A percentile compares a stretch with the other conserved stretches of the same genome.
Conservation (phyloP, 2,113 vertebrate species). For the Probosciger aterrimus region DNA sequence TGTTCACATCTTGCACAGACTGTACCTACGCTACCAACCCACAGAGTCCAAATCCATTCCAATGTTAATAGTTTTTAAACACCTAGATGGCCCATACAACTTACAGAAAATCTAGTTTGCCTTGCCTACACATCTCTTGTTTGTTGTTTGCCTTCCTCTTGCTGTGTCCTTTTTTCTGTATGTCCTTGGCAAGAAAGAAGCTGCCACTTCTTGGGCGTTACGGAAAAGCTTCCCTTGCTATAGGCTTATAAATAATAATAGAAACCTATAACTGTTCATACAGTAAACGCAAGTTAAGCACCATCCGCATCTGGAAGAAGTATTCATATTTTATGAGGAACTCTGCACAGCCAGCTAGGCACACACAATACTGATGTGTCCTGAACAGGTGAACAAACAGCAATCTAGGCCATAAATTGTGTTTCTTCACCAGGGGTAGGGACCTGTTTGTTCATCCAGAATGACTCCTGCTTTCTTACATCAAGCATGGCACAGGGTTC, state of each 20-base stretch:
- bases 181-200: neutral
- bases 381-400: neutral
- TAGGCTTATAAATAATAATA: conserved; percentile 56
- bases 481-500: fast-evolving
- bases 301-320: neutral
- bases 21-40: neutral
- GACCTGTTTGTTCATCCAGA: neutral
- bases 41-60: neutral
- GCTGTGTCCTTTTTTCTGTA: neutral
- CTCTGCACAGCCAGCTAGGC: neutral
- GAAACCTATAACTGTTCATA: conserved; percentile 18
- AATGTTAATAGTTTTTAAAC: neutral
- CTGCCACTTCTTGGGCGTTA: neutral
- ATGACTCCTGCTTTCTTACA: neutral
- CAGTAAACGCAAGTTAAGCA: conserved; percentile 15
- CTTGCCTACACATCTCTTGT: neutral
- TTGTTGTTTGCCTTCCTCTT: neutral
- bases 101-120: neutral
- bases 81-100: neutral
- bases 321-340: conserved; percentile 50
- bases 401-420: neutral
- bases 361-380: neutral
- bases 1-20: neutral
- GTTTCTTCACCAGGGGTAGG: neutral
- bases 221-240: neutral